These are phyloP conservation scores for Naja naja DNA, from an alignment of 2,113 vertebrate species.

Conservation along the genomic window DNA sequence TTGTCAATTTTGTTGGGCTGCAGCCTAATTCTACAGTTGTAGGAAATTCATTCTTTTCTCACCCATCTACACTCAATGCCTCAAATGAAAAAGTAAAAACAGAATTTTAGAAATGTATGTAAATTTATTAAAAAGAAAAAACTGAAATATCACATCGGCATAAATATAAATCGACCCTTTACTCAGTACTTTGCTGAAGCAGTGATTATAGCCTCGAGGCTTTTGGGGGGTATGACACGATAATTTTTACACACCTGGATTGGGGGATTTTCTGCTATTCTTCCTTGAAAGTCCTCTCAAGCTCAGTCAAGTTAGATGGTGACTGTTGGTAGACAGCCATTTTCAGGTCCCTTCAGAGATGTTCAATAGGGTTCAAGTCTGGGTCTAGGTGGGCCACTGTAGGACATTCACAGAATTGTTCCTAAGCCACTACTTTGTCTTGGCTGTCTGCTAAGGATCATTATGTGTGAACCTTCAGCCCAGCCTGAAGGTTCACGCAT, in stretches of 20 bases:
- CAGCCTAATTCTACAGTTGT: too few species aligned
- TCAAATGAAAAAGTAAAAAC: background rate
- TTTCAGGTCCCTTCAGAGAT: background rate
- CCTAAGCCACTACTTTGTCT: background rate
- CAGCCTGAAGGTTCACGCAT: background rate
- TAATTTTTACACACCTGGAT: background rate
- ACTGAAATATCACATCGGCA: background rate
- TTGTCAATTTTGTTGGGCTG: too few species aligned
- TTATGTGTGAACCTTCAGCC: background rate
- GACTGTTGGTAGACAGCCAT: background rate
- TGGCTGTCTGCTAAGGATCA: background rate
- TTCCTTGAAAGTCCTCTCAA: background rate
- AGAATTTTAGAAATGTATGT: background rate
- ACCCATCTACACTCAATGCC: too few species aligned
- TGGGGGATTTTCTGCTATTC: background rate
- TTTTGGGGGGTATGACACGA: too few species aligned
- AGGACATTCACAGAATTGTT: background rate
- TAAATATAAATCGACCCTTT: background rate
- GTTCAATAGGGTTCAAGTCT: background rate
- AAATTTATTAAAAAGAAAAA: background rate
- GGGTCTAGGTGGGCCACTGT: background rate
- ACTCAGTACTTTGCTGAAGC: background rate
- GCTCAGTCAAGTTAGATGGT: background rate
- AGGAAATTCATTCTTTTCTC: too few species aligned
- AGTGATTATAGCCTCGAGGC: background rate